Percentiles rank a stretch among this genome's conserved stretches.
These are phyloP conservation scores for Charaxes varanes DNA, from an alignment of 1,140 invertebrate genomes.

Conservation along the genomic window DNA sequence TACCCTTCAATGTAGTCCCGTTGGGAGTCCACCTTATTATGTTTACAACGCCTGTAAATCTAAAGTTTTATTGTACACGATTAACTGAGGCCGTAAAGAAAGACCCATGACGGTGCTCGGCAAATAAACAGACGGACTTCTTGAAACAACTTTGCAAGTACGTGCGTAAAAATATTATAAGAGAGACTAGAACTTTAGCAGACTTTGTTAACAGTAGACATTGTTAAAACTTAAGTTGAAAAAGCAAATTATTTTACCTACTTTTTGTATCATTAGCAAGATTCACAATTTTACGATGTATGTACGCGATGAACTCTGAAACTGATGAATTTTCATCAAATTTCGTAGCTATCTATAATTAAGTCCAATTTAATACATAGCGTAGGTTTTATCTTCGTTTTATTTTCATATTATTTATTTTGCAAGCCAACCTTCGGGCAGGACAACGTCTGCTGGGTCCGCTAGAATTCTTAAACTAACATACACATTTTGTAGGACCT, in stretches of 20 bases:
- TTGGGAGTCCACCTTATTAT: neutral
- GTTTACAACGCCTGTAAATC: neutral
- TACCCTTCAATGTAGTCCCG: too few species aligned
- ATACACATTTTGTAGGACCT: neutral
- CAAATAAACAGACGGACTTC: conserved; percentile 8
- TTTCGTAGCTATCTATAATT: too few species aligned
- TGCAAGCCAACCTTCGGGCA: too few species aligned
- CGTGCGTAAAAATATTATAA: neutral
- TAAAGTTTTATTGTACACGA: conserved; percentile 9
- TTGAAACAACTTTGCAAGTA: conserved; percentile 7
- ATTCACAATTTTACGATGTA: too few species aligned
- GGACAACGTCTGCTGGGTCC: neutral
- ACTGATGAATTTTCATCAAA: too few species aligned
- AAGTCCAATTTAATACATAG: too few species aligned
- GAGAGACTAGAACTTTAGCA: neutral
- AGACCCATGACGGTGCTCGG: conserved; percentile 1
- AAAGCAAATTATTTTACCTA: neutral
- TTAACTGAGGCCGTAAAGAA: conserved; percentile 5
- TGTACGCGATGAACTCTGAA: too few species aligned
- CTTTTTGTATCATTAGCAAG: too few species aligned
- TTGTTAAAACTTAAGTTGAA: too few species aligned
- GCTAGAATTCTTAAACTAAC: too few species aligned
- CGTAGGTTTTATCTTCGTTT: too few species aligned
- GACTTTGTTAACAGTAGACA: neutral
- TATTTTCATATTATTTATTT: too few species aligned